phyloP scores from a whole-genome alignment of 2,797 vertebrate species.

The Gouania willdenowi region DNA sequence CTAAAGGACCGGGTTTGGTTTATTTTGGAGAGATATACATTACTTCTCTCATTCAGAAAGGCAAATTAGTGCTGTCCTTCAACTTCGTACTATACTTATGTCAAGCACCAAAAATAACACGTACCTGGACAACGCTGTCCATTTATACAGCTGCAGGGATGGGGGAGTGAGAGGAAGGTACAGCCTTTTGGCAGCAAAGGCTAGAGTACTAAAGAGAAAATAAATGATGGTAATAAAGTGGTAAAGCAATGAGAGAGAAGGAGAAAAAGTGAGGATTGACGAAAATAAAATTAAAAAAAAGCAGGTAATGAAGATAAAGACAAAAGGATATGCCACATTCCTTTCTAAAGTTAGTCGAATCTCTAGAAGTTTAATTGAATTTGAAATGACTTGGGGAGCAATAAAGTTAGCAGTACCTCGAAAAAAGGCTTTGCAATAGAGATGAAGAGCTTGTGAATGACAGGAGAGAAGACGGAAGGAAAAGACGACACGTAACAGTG shows the following conservation, averaged over 20 bases:
- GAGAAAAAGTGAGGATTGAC: too few species aligned
- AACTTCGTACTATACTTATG: conserved; percentile 49
- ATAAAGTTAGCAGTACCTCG: conserved; percentile 61
- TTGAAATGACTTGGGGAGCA: conserved; percentile 61
- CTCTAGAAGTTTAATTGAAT: conserved; percentile 76
- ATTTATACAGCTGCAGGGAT: conserved; percentile 64
- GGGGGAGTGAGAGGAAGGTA: conserved; percentile 4
- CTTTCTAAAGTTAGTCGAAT: conserved; percentile 71
- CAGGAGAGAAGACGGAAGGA: conserved; percentile 50
- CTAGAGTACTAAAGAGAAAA: conserved; percentile 14
- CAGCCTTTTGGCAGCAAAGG: conserved; percentile 5
- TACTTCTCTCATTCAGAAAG: conserved; percentile 19
- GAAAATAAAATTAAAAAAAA: conserved; percentile 20
- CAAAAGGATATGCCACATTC: conserved; percentile 57
- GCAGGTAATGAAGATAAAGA: conserved; percentile 53
- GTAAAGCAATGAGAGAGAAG: conserved; percentile 25
- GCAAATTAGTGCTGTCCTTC: conserved; percentile 50
- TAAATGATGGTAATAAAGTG: conserved; percentile 38
- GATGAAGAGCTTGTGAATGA: conserved; percentile 64
- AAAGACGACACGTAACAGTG: conserved; percentile 41
- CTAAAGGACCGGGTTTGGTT: conserved; percentile 47
- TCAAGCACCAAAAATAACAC: conserved; percentile 64
- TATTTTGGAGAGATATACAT: conserved; percentile 51
- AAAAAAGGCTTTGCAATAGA: conserved; percentile 43
- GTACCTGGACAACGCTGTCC: conserved; percentile 55